Percentiles rank a stretch among this genome's conserved stretches.
phyloP scores from a whole-genome alignment of 2,797 vertebrate species.

The Diplodus sargus region DNA sequence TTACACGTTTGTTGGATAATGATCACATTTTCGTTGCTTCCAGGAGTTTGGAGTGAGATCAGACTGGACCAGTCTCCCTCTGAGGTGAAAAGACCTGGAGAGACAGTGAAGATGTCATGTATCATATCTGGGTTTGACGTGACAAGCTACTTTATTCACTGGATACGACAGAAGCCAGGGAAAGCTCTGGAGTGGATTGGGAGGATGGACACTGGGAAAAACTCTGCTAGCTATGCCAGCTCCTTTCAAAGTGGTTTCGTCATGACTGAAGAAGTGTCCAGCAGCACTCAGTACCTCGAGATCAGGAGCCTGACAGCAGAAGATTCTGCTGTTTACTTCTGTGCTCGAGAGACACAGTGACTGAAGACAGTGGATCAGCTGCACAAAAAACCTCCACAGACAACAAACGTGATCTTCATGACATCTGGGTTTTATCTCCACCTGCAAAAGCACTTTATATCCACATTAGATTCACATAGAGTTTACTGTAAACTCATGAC shows the following conservation, averaged over 20 bases:
- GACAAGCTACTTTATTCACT: background rate
- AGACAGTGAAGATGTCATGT: constrained; percentile 44
- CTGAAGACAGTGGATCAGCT: background rate
- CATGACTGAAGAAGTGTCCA: constrained; percentile 26
- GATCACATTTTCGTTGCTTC: background rate
- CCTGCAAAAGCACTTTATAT: too few relatives aligned
- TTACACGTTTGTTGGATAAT: too few relatives aligned
- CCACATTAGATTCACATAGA: too few relatives aligned
- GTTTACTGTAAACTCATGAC: too few relatives aligned
- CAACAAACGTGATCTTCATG: background rate
- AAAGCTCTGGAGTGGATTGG: constrained; percentile 27
- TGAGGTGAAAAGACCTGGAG: constrained; percentile 31
- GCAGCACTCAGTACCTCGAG: constrained; percentile 40
- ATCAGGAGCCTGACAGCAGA: constrained; percentile 23
- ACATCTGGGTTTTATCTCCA: too few relatives aligned
- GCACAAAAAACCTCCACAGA: constrained; percentile 1
- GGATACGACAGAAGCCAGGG: constrained; percentile 23
- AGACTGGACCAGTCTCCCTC: constrained; percentile 17
- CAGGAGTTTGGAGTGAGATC: constrained; percentile 21
- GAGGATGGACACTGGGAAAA: background rate
- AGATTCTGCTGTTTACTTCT: constrained; percentile 46
- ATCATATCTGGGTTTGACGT: constrained; percentile 18
- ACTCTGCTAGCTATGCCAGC: background rate
- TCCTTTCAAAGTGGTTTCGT: constrained; percentile 16
- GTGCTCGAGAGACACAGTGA: constrained; percentile 17